A percentile compares a stretch with the other conserved stretches of the same genome.
phyloP scores from a whole-genome alignment of 2,113 vertebrate species.

The Pedionomus torquatus region DNA sequence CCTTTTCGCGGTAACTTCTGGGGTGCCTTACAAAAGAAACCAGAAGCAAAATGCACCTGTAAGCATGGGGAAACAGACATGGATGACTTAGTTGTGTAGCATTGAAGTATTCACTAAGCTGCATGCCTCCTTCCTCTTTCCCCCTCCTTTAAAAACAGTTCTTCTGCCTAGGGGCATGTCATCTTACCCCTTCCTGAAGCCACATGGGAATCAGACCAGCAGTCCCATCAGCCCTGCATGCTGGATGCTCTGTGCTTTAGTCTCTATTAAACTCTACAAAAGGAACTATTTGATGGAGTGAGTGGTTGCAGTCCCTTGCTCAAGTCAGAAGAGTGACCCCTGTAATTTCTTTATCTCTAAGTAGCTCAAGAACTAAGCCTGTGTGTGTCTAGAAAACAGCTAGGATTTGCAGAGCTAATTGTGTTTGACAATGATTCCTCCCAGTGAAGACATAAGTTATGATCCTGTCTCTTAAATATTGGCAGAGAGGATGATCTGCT shows the following conservation, averaged over 20 bases:
- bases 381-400: not conserved
- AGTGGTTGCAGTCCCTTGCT: not conserved
- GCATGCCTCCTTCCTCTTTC: not conserved
- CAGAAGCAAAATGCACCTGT: fast-evolving
- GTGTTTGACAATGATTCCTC: slow-evolving; percentile 19
- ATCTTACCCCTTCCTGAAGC: not conserved
- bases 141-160: not conserved
- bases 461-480: not conserved
- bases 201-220: not conserved
- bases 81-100: not conserved
- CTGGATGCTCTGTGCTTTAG: not conserved
- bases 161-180: not conserved
- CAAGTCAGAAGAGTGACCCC: not conserved
- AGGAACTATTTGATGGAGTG: not conserved
- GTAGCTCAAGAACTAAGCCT: not conserved
- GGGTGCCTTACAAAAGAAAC: not conserved
- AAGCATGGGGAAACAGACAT: fast-evolving
- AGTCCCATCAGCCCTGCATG: fast-evolving
- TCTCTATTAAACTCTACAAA: not conserved
- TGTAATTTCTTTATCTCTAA: not conserved
- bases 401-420: slow-evolving; percentile 7
- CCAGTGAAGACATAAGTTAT: not conserved
- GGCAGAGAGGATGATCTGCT: slow-evolving; percentile 4
- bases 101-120: not conserved
- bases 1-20: not conserved